phyloP scores from a whole-genome alignment of 2,113 vertebrate species.

The Callospermophilus lateralis region DNA sequence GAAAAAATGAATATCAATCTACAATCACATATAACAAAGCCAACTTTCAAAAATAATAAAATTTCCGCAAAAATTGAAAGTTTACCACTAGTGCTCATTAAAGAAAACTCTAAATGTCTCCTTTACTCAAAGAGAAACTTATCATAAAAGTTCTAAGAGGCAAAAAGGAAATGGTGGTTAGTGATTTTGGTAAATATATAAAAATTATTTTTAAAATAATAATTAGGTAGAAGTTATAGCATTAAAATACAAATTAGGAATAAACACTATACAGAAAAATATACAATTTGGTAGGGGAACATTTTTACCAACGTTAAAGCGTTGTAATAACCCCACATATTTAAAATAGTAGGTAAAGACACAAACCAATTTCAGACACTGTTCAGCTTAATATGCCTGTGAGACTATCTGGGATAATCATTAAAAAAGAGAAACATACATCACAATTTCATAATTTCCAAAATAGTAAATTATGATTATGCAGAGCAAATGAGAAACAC shows the following conservation, averaged over 20 bases:
- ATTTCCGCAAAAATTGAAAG: neutral
- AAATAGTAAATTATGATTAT: conserved; percentile 3
- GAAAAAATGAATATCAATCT: neutral
- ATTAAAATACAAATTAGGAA: conserved; percentile 24
- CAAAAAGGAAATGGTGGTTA: neutral
- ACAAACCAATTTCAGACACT: neutral
- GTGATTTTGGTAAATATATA: conserved; percentile 6
- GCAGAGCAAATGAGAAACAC: neutral
- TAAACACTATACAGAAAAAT: neutral
- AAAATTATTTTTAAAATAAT: neutral
- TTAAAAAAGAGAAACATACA: neutral
- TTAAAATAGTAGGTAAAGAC: conserved; percentile 3
- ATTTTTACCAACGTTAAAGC: neutral
- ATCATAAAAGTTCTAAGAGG: neutral
- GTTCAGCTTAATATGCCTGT: neutral
- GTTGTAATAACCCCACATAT: neutral
- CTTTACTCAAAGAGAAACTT: neutral
- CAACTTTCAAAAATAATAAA: conserved; percentile 26
- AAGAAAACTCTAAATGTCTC: neutral
- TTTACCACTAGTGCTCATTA: neutral
- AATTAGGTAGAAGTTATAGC: neutral
- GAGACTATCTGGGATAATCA: neutral
- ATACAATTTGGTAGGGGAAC: neutral
- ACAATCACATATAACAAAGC: neutral
- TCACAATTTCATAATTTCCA: conserved; percentile 4